These are phyloP conservation scores for Lutjanus argentimaculatus DNA, from an alignment of 2,797 vertebrate genomes.

Conservation along the genomic window DNA sequence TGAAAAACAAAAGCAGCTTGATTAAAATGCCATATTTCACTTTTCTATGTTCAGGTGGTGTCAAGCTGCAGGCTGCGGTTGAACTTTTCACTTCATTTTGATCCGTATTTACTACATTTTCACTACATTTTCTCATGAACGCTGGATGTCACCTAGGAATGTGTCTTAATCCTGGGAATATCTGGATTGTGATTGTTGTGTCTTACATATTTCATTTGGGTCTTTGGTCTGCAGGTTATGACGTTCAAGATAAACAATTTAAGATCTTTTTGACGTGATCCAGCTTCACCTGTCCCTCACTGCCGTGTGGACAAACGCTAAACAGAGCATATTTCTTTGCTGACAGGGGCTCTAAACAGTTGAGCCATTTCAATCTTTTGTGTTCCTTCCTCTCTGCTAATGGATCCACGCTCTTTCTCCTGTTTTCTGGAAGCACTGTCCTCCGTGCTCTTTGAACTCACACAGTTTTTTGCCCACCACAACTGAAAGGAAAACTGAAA, in stretches of 20 bases:
- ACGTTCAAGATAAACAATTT: background rate
- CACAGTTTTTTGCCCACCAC: background rate
- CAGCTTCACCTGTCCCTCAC: background rate
- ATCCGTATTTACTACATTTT: background rate
- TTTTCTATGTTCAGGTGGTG: background rate
- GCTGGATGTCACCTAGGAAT: background rate
- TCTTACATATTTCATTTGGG: background rate
- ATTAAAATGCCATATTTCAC: constrained; percentile 22
- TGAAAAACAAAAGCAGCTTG: constrained; percentile 11
- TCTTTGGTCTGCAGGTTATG: background rate
- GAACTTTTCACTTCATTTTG: constrained; percentile 7
- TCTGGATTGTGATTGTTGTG: too few species aligned
- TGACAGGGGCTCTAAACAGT: constrained; percentile 56
- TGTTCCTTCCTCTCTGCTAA: constrained; percentile 32
- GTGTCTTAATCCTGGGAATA: background rate
- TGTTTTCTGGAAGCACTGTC: constrained; percentile 26
- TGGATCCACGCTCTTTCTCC: constrained; percentile 8
- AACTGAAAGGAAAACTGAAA: background rate
- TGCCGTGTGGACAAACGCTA: background rate
- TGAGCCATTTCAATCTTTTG: constrained; percentile 21
- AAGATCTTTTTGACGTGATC: constrained; percentile 9
- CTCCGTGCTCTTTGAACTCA: constrained; percentile 3
- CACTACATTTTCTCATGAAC: background rate
- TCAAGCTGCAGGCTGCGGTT: constrained; percentile 16
- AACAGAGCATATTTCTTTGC: constrained; percentile 38